phyloP scores from a whole-genome alignment of 2,888 invertebrate genomes.

The Drosophila leonis region DNA sequence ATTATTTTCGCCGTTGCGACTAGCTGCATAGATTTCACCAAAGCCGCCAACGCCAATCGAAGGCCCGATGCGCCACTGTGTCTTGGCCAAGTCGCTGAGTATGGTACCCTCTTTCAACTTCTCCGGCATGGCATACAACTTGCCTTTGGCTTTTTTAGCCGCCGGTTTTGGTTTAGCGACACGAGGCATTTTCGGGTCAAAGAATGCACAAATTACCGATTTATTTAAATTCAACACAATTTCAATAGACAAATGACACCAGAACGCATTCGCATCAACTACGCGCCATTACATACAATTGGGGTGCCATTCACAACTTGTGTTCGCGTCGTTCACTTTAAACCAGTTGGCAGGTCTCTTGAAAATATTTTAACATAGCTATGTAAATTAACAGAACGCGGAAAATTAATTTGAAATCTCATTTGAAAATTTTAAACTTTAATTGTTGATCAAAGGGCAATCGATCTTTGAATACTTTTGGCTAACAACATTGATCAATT shows the following conservation, averaged over 20 bases:
- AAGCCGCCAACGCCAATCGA: slow-evolving; percentile 97
- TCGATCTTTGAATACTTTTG: neutral
- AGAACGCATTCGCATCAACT: slow-evolving; percentile 13
- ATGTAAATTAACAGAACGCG: slow-evolving; percentile 8
- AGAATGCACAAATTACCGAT: slow-evolving; percentile 5
- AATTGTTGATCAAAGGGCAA: neutral
- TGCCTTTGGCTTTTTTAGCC: slow-evolving; percentile 76
- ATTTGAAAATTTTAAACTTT: neutral
- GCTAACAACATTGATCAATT: neutral
- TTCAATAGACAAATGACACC: slow-evolving; percentile 19
- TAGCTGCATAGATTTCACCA: slow-evolving; percentile 96
- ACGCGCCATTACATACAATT: slow-evolving; percentile 42
- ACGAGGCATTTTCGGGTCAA: slow-evolving; percentile 69
- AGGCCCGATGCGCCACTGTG: slow-evolving; percentile 93
- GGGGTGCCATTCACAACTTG: slow-evolving; percentile 14
- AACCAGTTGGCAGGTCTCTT: slow-evolving; percentile 16
- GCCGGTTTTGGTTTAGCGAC: slow-evolving; percentile 62
- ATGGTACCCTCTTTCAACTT: slow-evolving; percentile 88
- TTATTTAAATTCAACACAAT: slow-evolving; percentile 1
- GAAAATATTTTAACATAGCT: slow-evolving; percentile 7
- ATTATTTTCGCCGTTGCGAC: slow-evolving; percentile 87
- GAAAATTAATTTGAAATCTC: slow-evolving; percentile 3
- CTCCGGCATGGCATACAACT: slow-evolving; percentile 83
- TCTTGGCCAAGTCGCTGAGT: slow-evolving; percentile 91
- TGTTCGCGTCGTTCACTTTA: slow-evolving; percentile 8